phyloP scores from a whole-genome alignment of 2,888 invertebrate genomes.

The Teleogryllus oceanicus region DNA sequence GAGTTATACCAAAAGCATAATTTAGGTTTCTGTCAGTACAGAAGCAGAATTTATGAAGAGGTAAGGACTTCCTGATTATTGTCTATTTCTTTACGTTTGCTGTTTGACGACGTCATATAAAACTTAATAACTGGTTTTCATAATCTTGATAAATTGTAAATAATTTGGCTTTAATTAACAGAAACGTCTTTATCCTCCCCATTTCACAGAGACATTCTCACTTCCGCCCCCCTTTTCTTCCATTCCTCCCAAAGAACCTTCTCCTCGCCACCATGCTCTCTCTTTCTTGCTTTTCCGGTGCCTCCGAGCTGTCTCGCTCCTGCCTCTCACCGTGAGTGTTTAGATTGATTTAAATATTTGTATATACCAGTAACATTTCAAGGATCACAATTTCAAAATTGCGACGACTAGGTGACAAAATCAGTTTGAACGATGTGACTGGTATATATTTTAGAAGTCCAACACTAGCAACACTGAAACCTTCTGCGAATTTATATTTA shows the following conservation, averaged over 20 bases:
- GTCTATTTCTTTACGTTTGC: conserved; percentile 4
- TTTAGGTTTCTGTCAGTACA: neutral
- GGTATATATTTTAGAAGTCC: no score
- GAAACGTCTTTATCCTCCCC: conserved; percentile 22
- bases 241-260: neutral
- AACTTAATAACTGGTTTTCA: conserved; percentile 30
- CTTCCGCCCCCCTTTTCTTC: conserved; percentile 19
- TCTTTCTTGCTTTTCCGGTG: neutral
- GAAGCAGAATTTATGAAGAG: neutral
- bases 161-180: conserved; percentile 33
- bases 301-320: neutral
- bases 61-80: neutral
- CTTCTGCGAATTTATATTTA: no score
- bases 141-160: conserved; percentile 29
- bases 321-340: neutral
- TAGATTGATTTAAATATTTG: no score
- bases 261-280: neutral
- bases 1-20: neutral
- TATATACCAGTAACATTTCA: no score
- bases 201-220: neutral
- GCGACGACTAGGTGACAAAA: no score
- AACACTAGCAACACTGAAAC: no score
- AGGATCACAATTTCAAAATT: no score
- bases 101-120: conserved; percentile 19
- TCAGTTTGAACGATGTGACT: no score